Evolutionary conservation across 1,140 invertebrate genomes (phyloP).

Genomic region (Eueides isabella): DNA sequence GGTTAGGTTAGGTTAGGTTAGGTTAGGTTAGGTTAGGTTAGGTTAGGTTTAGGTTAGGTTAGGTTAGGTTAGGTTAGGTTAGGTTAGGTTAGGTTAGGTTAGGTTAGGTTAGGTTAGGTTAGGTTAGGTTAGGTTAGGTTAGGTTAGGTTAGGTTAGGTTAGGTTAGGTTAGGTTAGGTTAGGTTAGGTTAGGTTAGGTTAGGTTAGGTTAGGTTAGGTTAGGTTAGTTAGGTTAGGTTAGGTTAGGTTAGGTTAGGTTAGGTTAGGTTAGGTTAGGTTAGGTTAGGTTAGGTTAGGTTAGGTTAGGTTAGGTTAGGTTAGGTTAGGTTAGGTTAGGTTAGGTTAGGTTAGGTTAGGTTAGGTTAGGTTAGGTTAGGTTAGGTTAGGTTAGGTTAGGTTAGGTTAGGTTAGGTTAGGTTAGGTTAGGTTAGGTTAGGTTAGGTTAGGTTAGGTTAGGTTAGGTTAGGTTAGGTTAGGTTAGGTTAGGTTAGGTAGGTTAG

Average conservation of each 20-base stretch:
- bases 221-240: conserved; percentile 41
- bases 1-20: conserved; percentile 33
- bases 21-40: conserved; percentile 29
- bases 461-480: conserved; percentile 51
- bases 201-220: conserved; percentile 25
- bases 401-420: conserved; percentile 37
- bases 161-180: conserved; percentile 25
- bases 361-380: conserved; percentile 53
- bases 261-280: conserved; percentile 34
- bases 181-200: conserved; percentile 22
- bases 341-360: conserved; percentile 50
- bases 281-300: conserved; percentile 26
- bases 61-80: conserved; percentile 26
- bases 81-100: conserved; percentile 28
- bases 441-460: conserved; percentile 45
- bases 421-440: conserved; percentile 18
- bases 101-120: conserved; percentile 31
- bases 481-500: conserved; percentile 46
- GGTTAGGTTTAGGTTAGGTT: too few species aligned
- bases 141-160: conserved; percentile 23
- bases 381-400: conserved; percentile 51
- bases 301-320: conserved; percentile 18
- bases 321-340: conserved; percentile 16
- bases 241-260: conserved; percentile 34
- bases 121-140: conserved; percentile 21